A percentile compares a stretch with the other conserved stretches of the same genome.
Evolutionary conservation across 2,113 vertebrate genomes (phyloP).

Genomic region (Thunnus thynnus): DNA sequence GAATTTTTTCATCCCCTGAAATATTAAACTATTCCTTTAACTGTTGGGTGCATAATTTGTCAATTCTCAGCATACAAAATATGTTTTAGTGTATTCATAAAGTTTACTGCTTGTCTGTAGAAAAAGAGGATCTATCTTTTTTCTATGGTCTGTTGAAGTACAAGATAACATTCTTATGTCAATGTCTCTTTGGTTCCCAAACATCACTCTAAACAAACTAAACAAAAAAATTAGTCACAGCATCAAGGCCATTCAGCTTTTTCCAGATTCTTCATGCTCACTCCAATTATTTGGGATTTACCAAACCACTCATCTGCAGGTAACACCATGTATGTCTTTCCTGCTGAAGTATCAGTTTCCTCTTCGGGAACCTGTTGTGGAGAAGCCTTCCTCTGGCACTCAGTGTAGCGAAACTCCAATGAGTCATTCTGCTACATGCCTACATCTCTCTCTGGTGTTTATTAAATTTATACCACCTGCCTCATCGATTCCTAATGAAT

Average conservation of each 20-base stretch:
- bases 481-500: constrained; percentile 52
- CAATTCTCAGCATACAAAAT: neutral
- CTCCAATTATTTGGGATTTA: constrained; percentile 26
- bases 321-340: constrained; percentile 79
- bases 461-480: constrained; percentile 69
- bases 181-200: neutral
- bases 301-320: constrained; percentile 44
- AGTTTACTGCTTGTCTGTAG: neutral
- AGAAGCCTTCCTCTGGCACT: constrained; percentile 67
- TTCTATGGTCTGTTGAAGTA: neutral
- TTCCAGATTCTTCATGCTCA: constrained; percentile 11
- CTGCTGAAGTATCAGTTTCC: constrained; percentile 49
- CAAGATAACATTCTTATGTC: neutral
- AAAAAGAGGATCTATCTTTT: neutral
- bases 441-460: constrained; percentile 48
- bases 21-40: too few relatives aligned
- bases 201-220: neutral
- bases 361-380: constrained; percentile 33
- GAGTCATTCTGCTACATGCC: constrained; percentile 66
- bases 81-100: neutral
- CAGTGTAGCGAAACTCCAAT: constrained; percentile 51
- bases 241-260: constrained; percentile 22
- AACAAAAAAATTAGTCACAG: constrained; percentile 25
- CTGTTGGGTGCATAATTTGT: neutral
- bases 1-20: too few relatives aligned